phyloP scores from a whole-genome alignment of 2,113 vertebrate species.

The Illadopsis cleaveri region DNA sequence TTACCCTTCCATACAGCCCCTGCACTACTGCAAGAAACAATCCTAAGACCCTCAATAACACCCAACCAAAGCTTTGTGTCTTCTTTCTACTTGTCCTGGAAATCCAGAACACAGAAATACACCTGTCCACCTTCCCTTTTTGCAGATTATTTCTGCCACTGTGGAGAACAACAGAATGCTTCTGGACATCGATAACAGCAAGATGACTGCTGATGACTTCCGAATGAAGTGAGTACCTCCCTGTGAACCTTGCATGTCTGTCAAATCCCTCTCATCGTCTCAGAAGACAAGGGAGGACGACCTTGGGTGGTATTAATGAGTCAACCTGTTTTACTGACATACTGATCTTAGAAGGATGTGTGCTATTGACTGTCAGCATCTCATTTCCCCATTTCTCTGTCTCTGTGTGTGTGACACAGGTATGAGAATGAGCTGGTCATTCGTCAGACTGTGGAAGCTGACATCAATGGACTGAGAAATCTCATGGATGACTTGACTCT shows the following conservation, averaged over 20 bases:
- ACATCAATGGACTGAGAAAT: conserved; percentile 59
- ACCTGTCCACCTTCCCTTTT: not conserved
- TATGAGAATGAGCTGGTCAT: conserved; percentile 65
- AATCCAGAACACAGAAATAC: not conserved
- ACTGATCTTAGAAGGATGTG: not conserved
- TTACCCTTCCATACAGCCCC: too few relatives aligned
- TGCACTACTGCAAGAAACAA: not conserved
- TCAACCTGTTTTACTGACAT: not conserved
- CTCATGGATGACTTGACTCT: conserved; percentile 65
- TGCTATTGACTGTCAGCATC: not conserved
- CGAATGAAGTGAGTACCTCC: conserved; percentile 71
- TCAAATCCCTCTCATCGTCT: not conserved
- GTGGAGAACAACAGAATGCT: conserved; percentile 64
- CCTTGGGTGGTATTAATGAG: not conserved
- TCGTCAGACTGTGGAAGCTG: conserved; percentile 50
- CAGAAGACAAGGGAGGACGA: not conserved
- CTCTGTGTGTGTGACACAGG: not conserved
- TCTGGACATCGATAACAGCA: conserved; percentile 66
- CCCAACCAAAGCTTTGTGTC: not conserved
- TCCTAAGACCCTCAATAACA: rapidly evolving
- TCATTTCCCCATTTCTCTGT: not conserved
- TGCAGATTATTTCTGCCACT: conserved; percentile 45
- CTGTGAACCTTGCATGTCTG: not conserved
- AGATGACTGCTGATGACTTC: conserved; percentile 76
- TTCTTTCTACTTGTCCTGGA: not conserved